Evolutionary conservation across 2,113 vertebrate species (phyloP), one percentile per base, ranked within the genome.

Genomic region (Eleginops maclovinus): DNA sequence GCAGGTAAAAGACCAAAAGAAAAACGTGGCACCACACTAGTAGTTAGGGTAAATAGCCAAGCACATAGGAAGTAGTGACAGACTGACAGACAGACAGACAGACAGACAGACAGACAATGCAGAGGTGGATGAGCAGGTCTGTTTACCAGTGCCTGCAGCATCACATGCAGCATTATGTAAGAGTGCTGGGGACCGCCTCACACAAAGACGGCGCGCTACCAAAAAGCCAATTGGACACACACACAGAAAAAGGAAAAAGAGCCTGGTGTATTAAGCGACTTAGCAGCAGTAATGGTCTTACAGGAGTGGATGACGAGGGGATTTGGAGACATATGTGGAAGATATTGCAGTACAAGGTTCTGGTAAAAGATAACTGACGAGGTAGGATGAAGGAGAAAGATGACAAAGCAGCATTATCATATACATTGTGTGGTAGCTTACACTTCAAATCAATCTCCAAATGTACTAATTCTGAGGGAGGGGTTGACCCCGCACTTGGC

Each of bases 81-180:
- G 75, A 78, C 56, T 64, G 51, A 75, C 26, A 68, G 22, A 9
- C 51, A 24, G 31, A 51, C 1, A 0, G 49, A 72, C n/a, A 65
- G 75, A 72, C 26, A 61, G 77, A 78, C 56, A 67, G 55, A n/a
- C n/a, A n/a, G 53, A 69, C 62, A 66, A 80, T 60, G 78, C 77
- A 82, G 88, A 82, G 75, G 77, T 90, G 77, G 73, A 78, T 75
- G 56, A 83, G 62, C 51, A 62, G 65, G 75, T 68, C 75, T 72
- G 78, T 77, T 60, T 49, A 75, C 81, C 61, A 71, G 62, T 66
- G 76, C 87, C 83, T 64, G 85, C 88, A 88, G 87, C 61, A 85
- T 82, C 72, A 84, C 82, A 86, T 89, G 72, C 75, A 82, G 60
- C 16, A 31, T 92, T 92, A 88, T 69, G 72, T 89, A 90, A 91